Evolutionary conservation across 1,140 invertebrate genomes (phyloP), one percentile per base, ranked within the genome.

Genomic region (Macrosteles quadrilineatus): DNA sequence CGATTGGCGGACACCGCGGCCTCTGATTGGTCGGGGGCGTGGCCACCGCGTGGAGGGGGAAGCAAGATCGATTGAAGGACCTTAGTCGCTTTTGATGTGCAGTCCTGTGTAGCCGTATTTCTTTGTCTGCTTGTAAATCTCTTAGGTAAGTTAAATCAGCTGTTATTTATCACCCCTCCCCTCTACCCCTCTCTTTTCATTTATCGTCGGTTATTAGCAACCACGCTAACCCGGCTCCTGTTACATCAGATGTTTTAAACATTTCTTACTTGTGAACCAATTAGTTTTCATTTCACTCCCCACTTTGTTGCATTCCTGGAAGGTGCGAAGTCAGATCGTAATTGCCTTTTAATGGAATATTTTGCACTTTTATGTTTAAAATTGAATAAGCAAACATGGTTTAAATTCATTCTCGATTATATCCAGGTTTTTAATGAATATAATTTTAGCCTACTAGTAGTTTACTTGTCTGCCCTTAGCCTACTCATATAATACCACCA

Each of bases 81-180:
- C n/a, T 63, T 66, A 66, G 63, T 66, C 32, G n/a, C n/a, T 19
- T 66, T 40, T 66, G 36, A 66, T 66, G 63, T 66, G 63, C 63
- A 23, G 32, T 23, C 6, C 36, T 29, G 63, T 66, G 63, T 45
- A 66, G 63, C 63, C 31, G 63, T 66, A 66, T 66, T 25, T 66
- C 63, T 27, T 40, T 43, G 63, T n/a, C n/a, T 45, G 32, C 21
- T 6, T 66, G 62, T 64, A 64, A 40, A 64, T 64, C 62, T 63
- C 59, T 45, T 31, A 43, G 63, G 63, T 66, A 66, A 45, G 63
- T 45, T 66, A 45, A 63, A 64, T 40, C 63, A 45, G n/a, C n/a
- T 43, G 63, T 66, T 66, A 66, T 66, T 66, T 66, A 66, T 66
- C 2, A 9, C 40, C 45, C 27, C 23, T 36, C 63, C 63, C 40